Conservation (phyloP, 1,140 invertebrate genomes). For the Drosophila ficusphila region DNA sequence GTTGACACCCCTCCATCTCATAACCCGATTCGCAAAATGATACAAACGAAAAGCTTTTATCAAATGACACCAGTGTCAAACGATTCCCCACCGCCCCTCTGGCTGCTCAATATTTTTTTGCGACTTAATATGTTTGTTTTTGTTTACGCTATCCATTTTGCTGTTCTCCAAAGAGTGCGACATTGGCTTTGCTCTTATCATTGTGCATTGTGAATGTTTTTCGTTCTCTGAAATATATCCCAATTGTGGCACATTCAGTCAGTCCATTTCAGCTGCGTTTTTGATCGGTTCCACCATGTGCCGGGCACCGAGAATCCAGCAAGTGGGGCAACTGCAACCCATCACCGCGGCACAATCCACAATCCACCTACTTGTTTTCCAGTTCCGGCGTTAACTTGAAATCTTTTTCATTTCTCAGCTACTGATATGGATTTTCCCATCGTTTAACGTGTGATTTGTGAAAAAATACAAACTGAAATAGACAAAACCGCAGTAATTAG, state of each 20-base stretch:
- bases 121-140: conserved; percentile 42
- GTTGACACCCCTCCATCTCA: not conserved
- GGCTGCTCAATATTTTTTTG: conserved; percentile 9
- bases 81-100: not conserved
- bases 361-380: conserved; percentile 17
- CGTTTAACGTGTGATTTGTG: not conserved
- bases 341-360: too few relatives aligned
- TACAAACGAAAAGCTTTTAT: not conserved
- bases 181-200: conserved; percentile 39
- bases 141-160: conserved; percentile 22
- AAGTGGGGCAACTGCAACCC: conserved; percentile 30
- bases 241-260: conserved; percentile 11
- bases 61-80: conserved; percentile 30
- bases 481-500: conserved; percentile 12
- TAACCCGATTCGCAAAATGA: conserved; percentile 7
- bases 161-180: conserved; percentile 22
- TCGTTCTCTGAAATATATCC: conserved; percentile 5
- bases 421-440: not conserved
- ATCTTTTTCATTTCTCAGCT: not conserved
- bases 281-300: conserved; percentile 50
- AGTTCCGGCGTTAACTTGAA: conserved; percentile 23
- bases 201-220: conserved; percentile 2
- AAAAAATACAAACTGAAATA: conserved; percentile 1
- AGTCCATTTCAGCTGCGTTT: not conserved
- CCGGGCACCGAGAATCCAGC: conserved; percentile 40